Conservation (phyloP, 2,888 invertebrate genomes). For the Lochmaea capreae region DNA sequence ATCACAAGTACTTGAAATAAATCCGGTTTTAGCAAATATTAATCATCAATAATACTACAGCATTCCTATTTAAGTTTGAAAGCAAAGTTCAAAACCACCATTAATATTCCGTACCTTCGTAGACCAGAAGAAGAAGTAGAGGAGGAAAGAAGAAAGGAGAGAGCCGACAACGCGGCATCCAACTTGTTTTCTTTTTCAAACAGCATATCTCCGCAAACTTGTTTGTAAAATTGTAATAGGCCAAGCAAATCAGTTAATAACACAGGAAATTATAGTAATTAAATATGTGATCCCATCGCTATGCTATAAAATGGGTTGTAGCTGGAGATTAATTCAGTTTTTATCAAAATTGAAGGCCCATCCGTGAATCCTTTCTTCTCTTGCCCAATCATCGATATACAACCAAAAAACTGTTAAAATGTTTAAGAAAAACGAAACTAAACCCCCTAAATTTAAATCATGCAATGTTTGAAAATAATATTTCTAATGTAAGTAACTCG, state of each 20-base stretch:
- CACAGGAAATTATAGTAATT: neutral
- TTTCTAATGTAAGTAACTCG: neutral
- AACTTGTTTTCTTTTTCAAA: slow-evolving; percentile 41
- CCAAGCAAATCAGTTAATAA: slow-evolving; percentile 10
- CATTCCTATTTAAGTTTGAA: slow-evolving; percentile 26
- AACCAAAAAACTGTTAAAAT: too few species aligned
- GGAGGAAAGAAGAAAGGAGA: neutral
- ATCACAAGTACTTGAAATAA: neutral
- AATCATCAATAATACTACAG: slow-evolving; percentile 20
- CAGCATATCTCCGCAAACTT: slow-evolving; percentile 39
- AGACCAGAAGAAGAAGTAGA: slow-evolving; percentile 19
- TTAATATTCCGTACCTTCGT: slow-evolving; percentile 25
- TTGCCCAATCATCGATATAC: too few species aligned
- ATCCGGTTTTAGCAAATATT: slow-evolving; percentile 22
- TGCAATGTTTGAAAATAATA: slow-evolving; percentile 16
- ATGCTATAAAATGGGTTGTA: too few species aligned
- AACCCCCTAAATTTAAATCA: too few species aligned
- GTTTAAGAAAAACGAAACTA: too few species aligned
- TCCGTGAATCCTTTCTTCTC: too few species aligned
- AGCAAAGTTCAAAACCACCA: slow-evolving; percentile 30
- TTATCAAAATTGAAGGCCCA: too few species aligned
- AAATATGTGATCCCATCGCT: neutral
- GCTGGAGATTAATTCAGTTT: too few species aligned
- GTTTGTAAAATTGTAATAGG: slow-evolving; percentile 38
- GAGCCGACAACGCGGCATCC: slow-evolving; percentile 27